These are phyloP conservation scores for Teleiodes luculella DNA, from an alignment of 2,888 invertebrate species.

Conservation along the genomic window DNA sequence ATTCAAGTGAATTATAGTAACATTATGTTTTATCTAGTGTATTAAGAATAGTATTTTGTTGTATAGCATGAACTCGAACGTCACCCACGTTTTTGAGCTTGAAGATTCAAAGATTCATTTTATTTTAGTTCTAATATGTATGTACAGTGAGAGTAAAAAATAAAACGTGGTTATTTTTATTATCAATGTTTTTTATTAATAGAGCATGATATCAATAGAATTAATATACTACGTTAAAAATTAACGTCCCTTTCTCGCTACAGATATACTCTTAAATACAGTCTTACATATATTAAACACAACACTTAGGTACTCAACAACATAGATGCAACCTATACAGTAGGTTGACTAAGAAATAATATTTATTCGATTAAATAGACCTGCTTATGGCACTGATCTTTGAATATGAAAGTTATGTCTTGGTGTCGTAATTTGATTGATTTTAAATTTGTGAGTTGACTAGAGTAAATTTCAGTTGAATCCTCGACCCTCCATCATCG, in stretches of 20 bases:
- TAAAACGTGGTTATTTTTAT: background rate
- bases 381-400: constrained; percentile 4
- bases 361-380: background rate
- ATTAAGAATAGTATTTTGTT: no score
- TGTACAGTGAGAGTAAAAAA: no score
- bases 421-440: background rate
- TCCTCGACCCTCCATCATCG: constrained; percentile 82
- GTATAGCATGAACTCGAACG: no score
- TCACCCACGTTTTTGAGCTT: no score
- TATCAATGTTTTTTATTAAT: background rate
- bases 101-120: no score
- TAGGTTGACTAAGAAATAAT: constrained; percentile 6
- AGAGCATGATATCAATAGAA: background rate
- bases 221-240: no score
- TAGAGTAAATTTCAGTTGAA: constrained; percentile 38
- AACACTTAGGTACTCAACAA: no score
- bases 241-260: background rate
- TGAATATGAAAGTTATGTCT: background rate
- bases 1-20: no score
- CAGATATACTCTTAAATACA: background rate
- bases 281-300: constrained; percentile 4
- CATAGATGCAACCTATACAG: no score
- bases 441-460: background rate
- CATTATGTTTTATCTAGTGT: no score
- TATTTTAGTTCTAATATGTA: no score